These are phyloP conservation scores for Colletes collaris DNA, from an alignment of 2,888 invertebrate genomes.

Conservation along the genomic window DNA sequence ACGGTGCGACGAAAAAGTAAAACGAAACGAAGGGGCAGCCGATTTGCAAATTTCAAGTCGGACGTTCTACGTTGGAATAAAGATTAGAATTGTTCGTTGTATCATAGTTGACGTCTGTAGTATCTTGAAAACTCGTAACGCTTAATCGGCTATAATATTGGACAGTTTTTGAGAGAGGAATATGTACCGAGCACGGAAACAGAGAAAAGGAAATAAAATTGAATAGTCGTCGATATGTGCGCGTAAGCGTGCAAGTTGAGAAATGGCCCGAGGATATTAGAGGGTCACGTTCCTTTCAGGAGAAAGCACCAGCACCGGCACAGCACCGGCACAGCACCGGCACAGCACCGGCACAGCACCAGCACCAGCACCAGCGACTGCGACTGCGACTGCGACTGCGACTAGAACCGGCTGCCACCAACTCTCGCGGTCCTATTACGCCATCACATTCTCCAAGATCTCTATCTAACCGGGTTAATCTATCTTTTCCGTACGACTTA, in stretches of 20 bases:
- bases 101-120: too few species aligned
- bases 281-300: background rate
- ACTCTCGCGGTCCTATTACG: slow-evolving; percentile 47
- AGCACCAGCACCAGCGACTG: background rate
- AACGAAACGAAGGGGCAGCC: slow-evolving; percentile 21
- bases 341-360: background rate
- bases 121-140: too few species aligned
- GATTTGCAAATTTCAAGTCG: background rate
- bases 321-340: too few species aligned
- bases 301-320: background rate
- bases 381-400: slow-evolving; percentile 10
- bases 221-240: slow-evolving; percentile 12
- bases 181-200: background rate
- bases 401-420: slow-evolving; percentile 5
- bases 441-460: slow-evolving; percentile 67
- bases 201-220: background rate
- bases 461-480: slow-evolving; percentile 78
- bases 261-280: slow-evolving; percentile 39
- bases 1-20: slow-evolving; percentile 29
- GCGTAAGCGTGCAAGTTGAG: slow-evolving; percentile 13
- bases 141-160: background rate
- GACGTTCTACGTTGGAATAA: too few species aligned
- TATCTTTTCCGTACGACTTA: slow-evolving; percentile 62
- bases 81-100: too few species aligned
- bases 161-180: background rate